Percentiles rank a stretch among this genome's conserved stretches.
Conservation (phyloP, 2,797 vertebrate species). For the Hydrolagus colliei region DNA sequence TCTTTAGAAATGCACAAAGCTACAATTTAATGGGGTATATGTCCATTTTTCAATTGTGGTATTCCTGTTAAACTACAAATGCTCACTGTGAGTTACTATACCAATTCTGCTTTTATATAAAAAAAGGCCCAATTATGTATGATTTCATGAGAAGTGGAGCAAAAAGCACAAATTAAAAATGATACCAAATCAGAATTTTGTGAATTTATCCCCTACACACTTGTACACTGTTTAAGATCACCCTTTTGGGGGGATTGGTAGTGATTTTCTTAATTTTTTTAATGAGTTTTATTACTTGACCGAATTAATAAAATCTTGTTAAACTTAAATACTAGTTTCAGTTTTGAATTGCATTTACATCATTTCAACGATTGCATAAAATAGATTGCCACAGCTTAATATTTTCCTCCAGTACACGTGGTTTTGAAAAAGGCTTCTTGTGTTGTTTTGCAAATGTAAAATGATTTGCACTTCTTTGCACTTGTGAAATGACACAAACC, state of each 20-base stretch:
- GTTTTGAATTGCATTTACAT: constrained; percentile 6
- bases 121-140: background rate
- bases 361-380: background rate
- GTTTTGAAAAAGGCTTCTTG: background rate
- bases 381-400: no score
- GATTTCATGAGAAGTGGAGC: background rate
- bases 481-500: background rate
- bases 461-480: background rate
- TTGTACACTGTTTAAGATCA: background rate
- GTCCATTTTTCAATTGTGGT: background rate
- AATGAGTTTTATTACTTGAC: constrained; percentile 17
- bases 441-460: background rate
- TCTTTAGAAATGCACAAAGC: background rate
- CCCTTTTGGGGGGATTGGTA: background rate
- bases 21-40: background rate
- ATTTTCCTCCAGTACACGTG: background rate
- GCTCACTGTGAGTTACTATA: background rate
- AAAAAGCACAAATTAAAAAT: constrained; percentile 18
- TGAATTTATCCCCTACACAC: background rate
- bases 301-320: constrained; percentile 8
- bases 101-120: background rate
- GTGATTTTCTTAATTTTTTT: background rate
- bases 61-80: background rate
- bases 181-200: constrained; percentile 8
- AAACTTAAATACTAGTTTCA: background rate